Percentiles rank a stretch among this genome's conserved stretches.
Evolutionary conservation across 2,888 invertebrate species (phyloP).

Genomic region (Bugulina stolonifera): DNA sequence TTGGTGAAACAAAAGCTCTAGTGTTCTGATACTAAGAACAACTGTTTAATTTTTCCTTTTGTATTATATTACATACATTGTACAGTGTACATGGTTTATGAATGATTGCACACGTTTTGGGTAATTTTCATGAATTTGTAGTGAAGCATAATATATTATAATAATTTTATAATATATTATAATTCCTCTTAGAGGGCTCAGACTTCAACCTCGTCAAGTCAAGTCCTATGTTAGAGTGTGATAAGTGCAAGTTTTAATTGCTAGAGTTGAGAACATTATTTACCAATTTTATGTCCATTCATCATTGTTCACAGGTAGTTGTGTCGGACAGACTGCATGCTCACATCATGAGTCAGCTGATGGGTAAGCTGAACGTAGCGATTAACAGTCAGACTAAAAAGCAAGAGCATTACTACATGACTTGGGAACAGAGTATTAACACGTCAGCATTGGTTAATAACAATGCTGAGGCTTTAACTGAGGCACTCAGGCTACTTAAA

Average conservation of each 20-base stretch:
- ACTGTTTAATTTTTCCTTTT: neutral
- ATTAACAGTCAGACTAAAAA: conserved; percentile 26
- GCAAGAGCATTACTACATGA: conserved; percentile 27
- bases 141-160: neutral
- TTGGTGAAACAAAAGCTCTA: neutral
- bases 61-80: no score
- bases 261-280: no score
- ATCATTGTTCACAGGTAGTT: no score
- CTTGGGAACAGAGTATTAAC: conserved; percentile 24
- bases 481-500: conserved; percentile 18
- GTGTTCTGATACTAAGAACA: neutral
- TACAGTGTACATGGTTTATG: no score
- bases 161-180: neutral
- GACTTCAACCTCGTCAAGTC: no score
- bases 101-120: no score
- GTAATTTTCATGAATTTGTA: neutral
- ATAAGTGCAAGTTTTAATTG: no score
- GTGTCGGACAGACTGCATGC: conserved; percentile 27
- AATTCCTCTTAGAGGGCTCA: no score
- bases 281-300: no score
- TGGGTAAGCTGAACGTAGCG: conserved; percentile 26
- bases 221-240: no score
- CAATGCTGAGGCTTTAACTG: conserved; percentile 24
- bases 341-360: conserved; percentile 26
- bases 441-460: conserved; percentile 12